A percentile compares a stretch with the other conserved stretches of the same genome.
Evolutionary conservation across 1,140 invertebrate genomes (phyloP).

Genomic region (Anoplophora glabripennis): DNA sequence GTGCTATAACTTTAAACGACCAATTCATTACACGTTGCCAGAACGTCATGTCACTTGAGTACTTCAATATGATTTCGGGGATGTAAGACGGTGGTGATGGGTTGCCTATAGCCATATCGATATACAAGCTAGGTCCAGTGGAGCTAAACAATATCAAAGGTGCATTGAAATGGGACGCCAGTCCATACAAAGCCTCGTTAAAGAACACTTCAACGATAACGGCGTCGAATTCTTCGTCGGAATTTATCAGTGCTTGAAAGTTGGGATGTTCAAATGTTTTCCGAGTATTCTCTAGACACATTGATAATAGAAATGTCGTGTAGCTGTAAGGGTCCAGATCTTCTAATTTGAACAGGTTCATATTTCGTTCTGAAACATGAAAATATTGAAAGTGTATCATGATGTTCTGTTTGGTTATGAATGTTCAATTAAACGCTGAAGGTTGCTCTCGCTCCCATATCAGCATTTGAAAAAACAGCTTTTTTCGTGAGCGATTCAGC

Average conservation of each 20-base stretch:
- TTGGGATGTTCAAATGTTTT: neutral
- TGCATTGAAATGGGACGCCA: constrained; percentile 58
- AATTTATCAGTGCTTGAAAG: constrained; percentile 27
- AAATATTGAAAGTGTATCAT: too few relatives aligned
- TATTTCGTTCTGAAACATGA: too few relatives aligned
- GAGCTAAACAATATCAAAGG: constrained; percentile 54
- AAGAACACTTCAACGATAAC: constrained; percentile 65
- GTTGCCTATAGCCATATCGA: constrained; percentile 41
- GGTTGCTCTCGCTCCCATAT: too few relatives aligned
- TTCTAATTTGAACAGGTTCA: too few relatives aligned
- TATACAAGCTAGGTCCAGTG: constrained; percentile 19
- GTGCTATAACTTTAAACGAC: constrained; percentile 16
- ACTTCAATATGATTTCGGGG: constrained; percentile 35
- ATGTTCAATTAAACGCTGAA: too few relatives aligned
- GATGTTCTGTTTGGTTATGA: too few relatives aligned
- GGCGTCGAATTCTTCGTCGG: constrained; percentile 57
- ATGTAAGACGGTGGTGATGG: constrained; percentile 42
- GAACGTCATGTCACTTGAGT: neutral
- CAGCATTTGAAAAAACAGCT: too few relatives aligned
- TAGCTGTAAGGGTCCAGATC: too few relatives aligned
- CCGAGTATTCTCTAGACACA: too few relatives aligned
- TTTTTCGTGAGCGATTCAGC: too few relatives aligned
- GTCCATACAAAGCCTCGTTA: constrained; percentile 61
- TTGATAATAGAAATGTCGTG: too few relatives aligned
- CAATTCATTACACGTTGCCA: constrained; percentile 48